Evolutionary conservation across 2,888 invertebrate species (phyloP).

Genomic region (Antheraea assamensis): DNA sequence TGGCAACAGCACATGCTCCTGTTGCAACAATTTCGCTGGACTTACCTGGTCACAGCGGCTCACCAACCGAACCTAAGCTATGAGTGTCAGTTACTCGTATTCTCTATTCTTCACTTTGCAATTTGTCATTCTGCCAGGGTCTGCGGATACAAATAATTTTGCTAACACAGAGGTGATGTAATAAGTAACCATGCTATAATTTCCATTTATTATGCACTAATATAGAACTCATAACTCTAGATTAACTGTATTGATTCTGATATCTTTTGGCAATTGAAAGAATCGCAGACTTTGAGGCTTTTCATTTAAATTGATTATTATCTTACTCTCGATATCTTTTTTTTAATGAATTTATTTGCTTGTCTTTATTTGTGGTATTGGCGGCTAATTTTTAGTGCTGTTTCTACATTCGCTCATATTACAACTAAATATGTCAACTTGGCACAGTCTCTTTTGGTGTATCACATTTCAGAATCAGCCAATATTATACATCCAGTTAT

Average conservation of each 20-base stretch:
- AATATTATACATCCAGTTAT: no score
- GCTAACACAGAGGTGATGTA: background rate
- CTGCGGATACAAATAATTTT: background rate
- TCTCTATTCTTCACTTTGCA: background rate
- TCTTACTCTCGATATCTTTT: background rate
- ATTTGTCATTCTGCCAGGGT: background rate
- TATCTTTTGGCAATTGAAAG: background rate
- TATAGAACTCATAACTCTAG: background rate
- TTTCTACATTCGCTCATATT: no score
- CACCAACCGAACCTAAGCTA: constrained; percentile 46
- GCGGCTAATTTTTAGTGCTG: no score
- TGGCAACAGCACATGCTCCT: constrained; percentile 38
- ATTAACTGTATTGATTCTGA: background rate
- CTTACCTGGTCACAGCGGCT: constrained; percentile 23
- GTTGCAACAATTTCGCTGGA: constrained; percentile 11
- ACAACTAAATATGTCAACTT: no score
- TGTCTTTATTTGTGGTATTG: no score
- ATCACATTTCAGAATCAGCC: no score
- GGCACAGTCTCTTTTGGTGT: no score
- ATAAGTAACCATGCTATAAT: background rate
- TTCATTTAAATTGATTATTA: background rate
- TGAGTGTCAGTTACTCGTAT: constrained; percentile 33
- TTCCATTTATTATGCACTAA: background rate
- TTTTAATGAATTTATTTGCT: no score
- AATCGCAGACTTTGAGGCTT: background rate